Evolutionary conservation across 2,797 vertebrate species (phyloP), one percentile per base, ranked within the genome.

Genomic region (Coluber constrictor): DNA sequence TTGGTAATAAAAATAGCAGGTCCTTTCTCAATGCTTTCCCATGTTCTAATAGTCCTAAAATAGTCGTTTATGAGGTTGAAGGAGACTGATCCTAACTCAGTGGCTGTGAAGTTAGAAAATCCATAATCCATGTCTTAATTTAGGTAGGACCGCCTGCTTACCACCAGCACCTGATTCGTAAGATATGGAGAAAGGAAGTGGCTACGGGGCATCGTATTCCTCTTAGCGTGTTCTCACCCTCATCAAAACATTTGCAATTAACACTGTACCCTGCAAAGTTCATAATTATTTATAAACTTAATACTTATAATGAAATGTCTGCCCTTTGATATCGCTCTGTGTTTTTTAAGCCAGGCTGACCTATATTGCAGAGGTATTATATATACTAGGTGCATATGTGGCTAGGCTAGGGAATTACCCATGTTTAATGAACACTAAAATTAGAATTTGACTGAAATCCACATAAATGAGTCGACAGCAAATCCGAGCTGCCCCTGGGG

Each of bases 381-480:
- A 97, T 98, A 95, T 97, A 97, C 66, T 96, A 97, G 98, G 97
- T 98, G 97, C 47, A 97, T 97, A 96, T 95, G 91, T 96, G 96
- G 96, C 95, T 97, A 92, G 97, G 95, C 98, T 97, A 96, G 98
- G 98, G 98, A 98, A 98, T 98, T 98, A 98, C 97, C 97, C 96
- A 96, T 97, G 97, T 98, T 98, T 98, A 98, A 98, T 98, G 98
- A 98, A 98, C 98, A 98, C 98, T 98, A 98, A 98, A 98, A 98
- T 98, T 98, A 98, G 98, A 98, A 98, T 98, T 98, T 98, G 98
- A 98, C 97, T 98, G 98, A 98, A 98, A 98, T 98, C 97, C 98
- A 98, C 98, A 98, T 98, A 98, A 98, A 98, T 97, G 98, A 97
- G 98, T 98, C 96, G 86, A 97, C 97, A 98, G 98, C 98, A 98